Conservation (phyloP, 2,888 invertebrate genomes). For the Sturmia bella region DNA sequence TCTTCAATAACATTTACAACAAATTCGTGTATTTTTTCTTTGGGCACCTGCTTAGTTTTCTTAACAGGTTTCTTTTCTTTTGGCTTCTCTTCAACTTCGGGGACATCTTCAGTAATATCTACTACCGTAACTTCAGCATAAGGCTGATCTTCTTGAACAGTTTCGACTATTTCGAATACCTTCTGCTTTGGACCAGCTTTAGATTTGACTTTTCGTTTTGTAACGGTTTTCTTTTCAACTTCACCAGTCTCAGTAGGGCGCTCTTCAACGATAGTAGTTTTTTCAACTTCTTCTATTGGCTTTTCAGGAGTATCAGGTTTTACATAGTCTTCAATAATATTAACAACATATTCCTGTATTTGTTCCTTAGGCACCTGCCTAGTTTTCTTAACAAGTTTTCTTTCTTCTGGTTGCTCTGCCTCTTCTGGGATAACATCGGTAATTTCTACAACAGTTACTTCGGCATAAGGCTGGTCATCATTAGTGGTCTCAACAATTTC, state of each 20-base stretch:
- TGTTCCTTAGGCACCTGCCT: constrained; percentile 80
- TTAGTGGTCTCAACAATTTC: constrained; percentile 81
- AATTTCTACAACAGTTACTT: constrained; percentile 79
- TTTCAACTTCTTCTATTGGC: constrained; percentile 70
- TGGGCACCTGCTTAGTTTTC: constrained; percentile 76
- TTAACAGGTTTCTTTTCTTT: constrained; percentile 74
- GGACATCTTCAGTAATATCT: constrained; percentile 73
- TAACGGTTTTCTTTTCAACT: constrained; percentile 69
- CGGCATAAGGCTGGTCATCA: constrained; percentile 81
- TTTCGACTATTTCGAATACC: constrained; percentile 78
- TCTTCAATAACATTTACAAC: constrained; percentile 73
- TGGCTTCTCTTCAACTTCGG: constrained; percentile 69
- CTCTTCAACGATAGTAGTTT: constrained; percentile 69
- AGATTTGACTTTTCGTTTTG: constrained; percentile 77
- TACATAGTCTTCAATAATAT: constrained; percentile 73
- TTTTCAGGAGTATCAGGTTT: constrained; percentile 69
- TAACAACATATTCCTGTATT: constrained; percentile 78
- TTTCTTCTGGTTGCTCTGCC: constrained; percentile 70
- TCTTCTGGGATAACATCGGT: constrained; percentile 68
- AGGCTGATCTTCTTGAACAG: constrained; percentile 76
- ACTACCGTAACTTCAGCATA: constrained; percentile 79
- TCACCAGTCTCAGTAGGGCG: constrained; percentile 71
- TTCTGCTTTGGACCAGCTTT: constrained; percentile 76
- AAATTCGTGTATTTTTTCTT: constrained; percentile 76
- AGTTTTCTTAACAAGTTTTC: constrained; percentile 76